phyloP scores from a whole-genome alignment of 2,113 vertebrate species.

The Cacatua alba region DNA sequence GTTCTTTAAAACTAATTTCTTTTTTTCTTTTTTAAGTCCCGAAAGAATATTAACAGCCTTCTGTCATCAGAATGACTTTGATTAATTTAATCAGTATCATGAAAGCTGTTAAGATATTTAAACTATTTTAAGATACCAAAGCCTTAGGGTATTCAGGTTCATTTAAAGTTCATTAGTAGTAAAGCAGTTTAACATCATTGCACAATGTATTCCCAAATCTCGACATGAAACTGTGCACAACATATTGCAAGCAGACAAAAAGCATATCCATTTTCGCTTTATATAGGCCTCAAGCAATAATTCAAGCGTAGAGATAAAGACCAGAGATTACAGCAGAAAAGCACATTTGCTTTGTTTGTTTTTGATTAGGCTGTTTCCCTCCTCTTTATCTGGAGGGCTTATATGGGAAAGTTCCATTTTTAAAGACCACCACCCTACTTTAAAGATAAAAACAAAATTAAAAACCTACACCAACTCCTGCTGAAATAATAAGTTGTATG shows the following conservation, averaged over 20 bases:
- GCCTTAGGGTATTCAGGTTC: constrained; percentile 18
- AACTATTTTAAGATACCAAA: constrained; percentile 5
- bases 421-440: not conserved
- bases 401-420: not conserved
- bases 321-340: not conserved
- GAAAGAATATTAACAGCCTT: not conserved
- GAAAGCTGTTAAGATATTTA: constrained; percentile 3
- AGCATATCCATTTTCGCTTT: not conserved
- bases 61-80: not conserved
- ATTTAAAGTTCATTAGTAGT: constrained; percentile 21
- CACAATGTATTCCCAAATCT: not conserved
- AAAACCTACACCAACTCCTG: not conserved
- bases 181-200: constrained; percentile 31
- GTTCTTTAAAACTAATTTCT: not conserved
- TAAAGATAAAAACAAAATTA: not conserved
- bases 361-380: not conserved
- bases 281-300: not conserved
- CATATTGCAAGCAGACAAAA: constrained; percentile 20
- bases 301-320: not conserved
- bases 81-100: constrained; percentile 34
- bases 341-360: not conserved
- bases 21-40: not conserved
- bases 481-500: not conserved
- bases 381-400: not conserved
- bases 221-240: not conserved